Conservation (phyloP, 92 coral and sea anemone species). For the Desmophyllum pertusum region DNA sequence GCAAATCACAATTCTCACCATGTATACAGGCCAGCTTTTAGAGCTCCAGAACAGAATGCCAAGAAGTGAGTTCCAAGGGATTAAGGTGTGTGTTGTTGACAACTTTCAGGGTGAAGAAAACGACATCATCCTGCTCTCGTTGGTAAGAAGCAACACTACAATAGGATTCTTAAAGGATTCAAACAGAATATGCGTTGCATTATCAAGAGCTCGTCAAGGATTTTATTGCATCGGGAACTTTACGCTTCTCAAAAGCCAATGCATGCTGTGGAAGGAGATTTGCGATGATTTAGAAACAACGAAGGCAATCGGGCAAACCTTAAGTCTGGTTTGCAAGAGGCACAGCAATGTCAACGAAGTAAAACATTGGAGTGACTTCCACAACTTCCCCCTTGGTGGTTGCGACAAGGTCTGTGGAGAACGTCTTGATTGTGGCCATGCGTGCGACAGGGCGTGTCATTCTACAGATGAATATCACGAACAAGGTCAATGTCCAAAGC, state of each 20-base stretch:
- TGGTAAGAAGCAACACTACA: constrained; percentile 70
- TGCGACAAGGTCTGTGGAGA: constrained; percentile 29
- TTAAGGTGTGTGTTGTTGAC: constrained; percentile 69
- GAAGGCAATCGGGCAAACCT: constrained; percentile 26
- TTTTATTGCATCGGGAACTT: constrained; percentile 76
- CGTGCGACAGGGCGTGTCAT: constrained; percentile 30
- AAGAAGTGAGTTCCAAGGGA: constrained; percentile 43
- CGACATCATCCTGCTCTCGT: constrained; percentile 72
- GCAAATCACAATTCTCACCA: constrained; percentile 67
- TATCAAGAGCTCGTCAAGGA: constrained; percentile 77
- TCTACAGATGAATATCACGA: constrained; percentile 41
- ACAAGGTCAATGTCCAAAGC: constrained; percentile 31
- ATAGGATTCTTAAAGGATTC: constrained; percentile 75
- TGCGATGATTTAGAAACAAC: constrained; percentile 53
- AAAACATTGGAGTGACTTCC: neutral
- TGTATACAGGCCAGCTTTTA: constrained; percentile 78
- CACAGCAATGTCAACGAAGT: neutral
- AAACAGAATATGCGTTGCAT: constrained; percentile 83
- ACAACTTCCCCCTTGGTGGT: constrained; percentile 15
- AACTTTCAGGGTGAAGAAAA: constrained; percentile 82
- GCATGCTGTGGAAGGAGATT: constrained; percentile 65
- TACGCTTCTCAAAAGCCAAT: constrained; percentile 48
- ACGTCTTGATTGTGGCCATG: constrained; percentile 44
- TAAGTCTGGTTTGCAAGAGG: constrained; percentile 35
- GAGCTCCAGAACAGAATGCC: constrained; percentile 61